Percentiles rank a stretch among this genome's conserved stretches.
Conservation (phyloP, 2,797 vertebrate species). For the Adrianichthys oophorus region DNA sequence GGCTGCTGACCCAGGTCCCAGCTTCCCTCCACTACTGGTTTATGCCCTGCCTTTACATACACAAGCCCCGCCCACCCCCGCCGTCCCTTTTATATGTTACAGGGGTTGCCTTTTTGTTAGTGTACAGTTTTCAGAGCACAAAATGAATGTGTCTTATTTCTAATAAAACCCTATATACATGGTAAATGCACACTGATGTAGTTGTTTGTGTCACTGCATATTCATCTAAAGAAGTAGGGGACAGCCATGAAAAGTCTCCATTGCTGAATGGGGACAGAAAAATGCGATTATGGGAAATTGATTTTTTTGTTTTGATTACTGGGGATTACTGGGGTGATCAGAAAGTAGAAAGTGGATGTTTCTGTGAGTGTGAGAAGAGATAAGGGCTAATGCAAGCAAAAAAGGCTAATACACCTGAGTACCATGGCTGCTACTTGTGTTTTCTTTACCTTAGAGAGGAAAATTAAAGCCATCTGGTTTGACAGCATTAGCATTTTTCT, state of each 20-base stretch:
- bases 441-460: too few relatives aligned
- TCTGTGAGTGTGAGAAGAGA: too few relatives aligned
- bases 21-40: slow-evolving; percentile 11
- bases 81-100: slow-evolving; percentile 77
- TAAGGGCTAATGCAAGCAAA: too few relatives aligned
- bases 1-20: slow-evolving; percentile 19
- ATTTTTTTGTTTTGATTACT: too few relatives aligned
- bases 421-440: too few relatives aligned
- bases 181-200: slow-evolving; percentile 53
- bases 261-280: too few relatives aligned
- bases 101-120: slow-evolving; percentile 80
- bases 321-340: too few relatives aligned
- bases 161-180: slow-evolving; percentile 91
- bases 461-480: too few relatives aligned
- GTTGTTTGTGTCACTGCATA: slow-evolving; percentile 8
- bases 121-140: slow-evolving; percentile 98
- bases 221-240: not conserved
- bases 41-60: slow-evolving; percentile 24
- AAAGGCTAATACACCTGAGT: too few relatives aligned
- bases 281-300: too few relatives aligned
- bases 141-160: slow-evolving; percentile 96
- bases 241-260: not conserved
- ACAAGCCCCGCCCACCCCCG: slow-evolving; percentile 27
- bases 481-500: too few relatives aligned
- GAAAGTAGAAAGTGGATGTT: too few relatives aligned